Base-by-base conservation (phyloP, 2,888 invertebrate species). In the Drosophila pseudotakahashii region DNA sequence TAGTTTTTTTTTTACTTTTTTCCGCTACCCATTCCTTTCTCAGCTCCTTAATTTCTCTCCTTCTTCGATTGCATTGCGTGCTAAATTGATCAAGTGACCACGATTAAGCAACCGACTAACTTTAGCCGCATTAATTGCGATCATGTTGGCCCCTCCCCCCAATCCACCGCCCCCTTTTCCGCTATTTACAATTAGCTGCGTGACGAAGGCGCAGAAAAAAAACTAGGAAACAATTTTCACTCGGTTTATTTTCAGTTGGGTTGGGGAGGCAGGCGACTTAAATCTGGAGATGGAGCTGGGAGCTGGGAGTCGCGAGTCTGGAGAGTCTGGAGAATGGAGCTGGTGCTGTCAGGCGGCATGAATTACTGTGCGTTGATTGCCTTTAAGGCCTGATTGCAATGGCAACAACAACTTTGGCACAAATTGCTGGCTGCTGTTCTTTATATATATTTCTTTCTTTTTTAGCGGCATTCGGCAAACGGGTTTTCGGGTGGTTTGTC, bases 361-460 rank as follows among this genome's bases (percentile, higher is more conserved):
- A 85, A 81, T 88, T 85, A 85, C 84, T 70, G 89, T 86, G 84
- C 89, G 81, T 88, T 85, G 84, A 85, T 85, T 85, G 84, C 87
- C 79, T 78, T 88, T 88, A 83, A 88, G 84, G 89, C 71, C 59
- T 86, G 84, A 86, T 86, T 88, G 62, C 71, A 59, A 48, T 55
- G 44, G 34, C 59, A 61, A 48, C 55, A 36, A 55, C 69, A 59
- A 58, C 74, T 59, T 53, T 62, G 58, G 62, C 83, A 83, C 80
- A 88, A 83, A 88, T 83, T 82, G 86, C 73, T 63, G 54, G 51
- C 51, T 57, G 73, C 62, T 53, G 72, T 71, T 72, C 62, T 55
- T 81, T 57, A 41, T 16, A 16, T 52, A 19, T 3, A 44, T 11
- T n/a, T 37, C 2, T 9, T 16, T 5, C n/a, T 7, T 26, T 48